These are phyloP conservation scores for Pollimyrus isidori DNA, from an alignment of 2,113 vertebrate genomes.

Conservation along the genomic window DNA sequence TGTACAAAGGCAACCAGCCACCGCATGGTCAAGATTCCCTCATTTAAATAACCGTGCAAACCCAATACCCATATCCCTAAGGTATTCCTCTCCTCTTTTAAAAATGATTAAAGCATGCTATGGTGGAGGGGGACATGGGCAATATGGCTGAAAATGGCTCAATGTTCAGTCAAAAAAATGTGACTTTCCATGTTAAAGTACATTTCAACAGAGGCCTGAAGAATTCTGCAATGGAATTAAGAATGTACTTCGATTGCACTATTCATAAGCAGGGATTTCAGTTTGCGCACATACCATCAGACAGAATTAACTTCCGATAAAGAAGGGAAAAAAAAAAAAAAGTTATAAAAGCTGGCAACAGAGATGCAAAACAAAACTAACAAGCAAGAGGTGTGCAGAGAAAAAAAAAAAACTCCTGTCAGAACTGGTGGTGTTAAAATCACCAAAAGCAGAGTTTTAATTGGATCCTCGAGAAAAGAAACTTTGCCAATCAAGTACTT, in stretches of 20 bases:
- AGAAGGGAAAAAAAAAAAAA: background rate
- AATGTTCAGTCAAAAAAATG: background rate
- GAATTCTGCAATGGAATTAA: background rate
- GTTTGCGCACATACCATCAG: background rate
- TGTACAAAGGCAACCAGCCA: background rate
- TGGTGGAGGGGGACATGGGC: background rate
- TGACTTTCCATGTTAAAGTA: background rate
- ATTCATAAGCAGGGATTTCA: background rate
- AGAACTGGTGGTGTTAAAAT: background rate
- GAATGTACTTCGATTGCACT: background rate
- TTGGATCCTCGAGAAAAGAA: background rate
- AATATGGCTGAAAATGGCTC: background rate
- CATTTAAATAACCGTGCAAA: background rate
- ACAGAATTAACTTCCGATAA: background rate
- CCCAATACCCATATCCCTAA: background rate
- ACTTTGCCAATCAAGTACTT: conserved; percentile 13
- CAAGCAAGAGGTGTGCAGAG: background rate
- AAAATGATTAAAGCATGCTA: background rate
- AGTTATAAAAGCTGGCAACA: background rate
- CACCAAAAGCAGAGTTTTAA: background rate
- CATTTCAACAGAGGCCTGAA: background rate
- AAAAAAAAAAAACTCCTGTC: background rate
- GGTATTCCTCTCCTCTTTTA: background rate
- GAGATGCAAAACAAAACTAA: background rate
- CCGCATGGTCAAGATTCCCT: background rate